These are phyloP conservation scores for Ictidomys tridecemlineatus DNA, from an alignment of 2,113 vertebrate genomes.

Conservation along the genomic window DNA sequence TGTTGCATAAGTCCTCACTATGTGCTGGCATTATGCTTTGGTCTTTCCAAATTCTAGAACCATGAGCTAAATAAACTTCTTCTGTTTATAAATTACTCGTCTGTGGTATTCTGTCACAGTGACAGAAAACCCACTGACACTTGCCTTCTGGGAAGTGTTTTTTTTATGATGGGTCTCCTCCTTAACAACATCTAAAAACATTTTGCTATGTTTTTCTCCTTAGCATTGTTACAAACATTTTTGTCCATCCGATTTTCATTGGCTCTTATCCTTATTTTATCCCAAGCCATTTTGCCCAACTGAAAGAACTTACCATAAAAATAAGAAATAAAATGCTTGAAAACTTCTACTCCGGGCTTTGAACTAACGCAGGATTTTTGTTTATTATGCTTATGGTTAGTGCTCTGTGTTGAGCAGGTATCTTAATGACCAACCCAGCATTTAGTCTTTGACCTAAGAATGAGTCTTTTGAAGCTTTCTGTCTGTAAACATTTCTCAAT, in stretches of 20 bases:
- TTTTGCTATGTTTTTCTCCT: not conserved
- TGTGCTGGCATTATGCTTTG: not conserved
- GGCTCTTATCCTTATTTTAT: not conserved
- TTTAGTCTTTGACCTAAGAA: not conserved
- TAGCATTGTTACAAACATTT: not conserved
- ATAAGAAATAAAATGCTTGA: not conserved
- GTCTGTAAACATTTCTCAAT: not conserved
- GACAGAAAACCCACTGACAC: not conserved
- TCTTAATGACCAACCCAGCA: not conserved
- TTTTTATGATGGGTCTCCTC: slow-evolving; percentile 11
- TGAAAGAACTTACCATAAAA: not conserved
- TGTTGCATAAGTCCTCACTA: no score
- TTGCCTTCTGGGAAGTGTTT: not conserved
- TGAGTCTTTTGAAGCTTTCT: not conserved
- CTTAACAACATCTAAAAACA: not conserved
- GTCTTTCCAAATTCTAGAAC: not conserved
- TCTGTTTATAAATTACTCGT: not conserved
- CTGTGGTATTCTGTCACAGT: not conserved
- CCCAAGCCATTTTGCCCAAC: not conserved
- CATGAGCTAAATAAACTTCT: not conserved
- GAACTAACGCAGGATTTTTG: not conserved
- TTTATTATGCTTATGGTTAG: not conserved
- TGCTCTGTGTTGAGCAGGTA: not conserved
- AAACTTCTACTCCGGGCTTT: not conserved
- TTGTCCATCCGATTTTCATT: not conserved